Evolutionary conservation across 92 coral and sea anemone species (phyloP), one percentile per base, ranked within the genome.

Genomic region (Hydrozoanthus gracilis): DNA sequence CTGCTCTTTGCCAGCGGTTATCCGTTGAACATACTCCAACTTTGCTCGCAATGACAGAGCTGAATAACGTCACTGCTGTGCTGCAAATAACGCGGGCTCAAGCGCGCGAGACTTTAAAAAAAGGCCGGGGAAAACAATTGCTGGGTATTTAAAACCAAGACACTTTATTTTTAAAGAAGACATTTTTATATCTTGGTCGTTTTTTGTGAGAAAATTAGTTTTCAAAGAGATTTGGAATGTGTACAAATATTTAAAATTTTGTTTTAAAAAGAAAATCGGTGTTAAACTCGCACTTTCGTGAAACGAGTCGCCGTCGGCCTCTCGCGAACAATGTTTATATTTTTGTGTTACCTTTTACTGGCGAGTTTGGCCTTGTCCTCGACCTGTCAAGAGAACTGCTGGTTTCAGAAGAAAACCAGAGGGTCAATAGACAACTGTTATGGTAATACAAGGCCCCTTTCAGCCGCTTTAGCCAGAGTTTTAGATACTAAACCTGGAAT

Each of bases 1-100:
- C 51, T 72, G 52, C 17, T 72, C 44, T 72, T 52, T 45, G 72
- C 72, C 72, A 67, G 72, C 49, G 50, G 74, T 69, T 39, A 69
- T 9, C 74, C 74, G 10, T 27, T 27, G 39, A 27, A 27, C 39
- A 27, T 27, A 27, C 39, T 12, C 56, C 52, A 73, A 46, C 14
- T 71, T 70, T 7, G 9, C 51, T 39, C 51, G n/a, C 76, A 45
- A 45, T 47, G 78, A 0, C 58, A 55, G 12, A 56, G 56, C 56
- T 0, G 52, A 48, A 73, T 4, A 61, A 61, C 68, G 16, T 61
- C 2, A 61, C 20, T 61, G 68, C 68, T 61, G 68, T 61, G 68
- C 68, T 27, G 39, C 39, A 2, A 27, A 27, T 27, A 27, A 27
- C 39, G 39, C 2, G 39, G 39, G 39, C 39, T 61, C 68, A 61